Percentiles rank a stretch among this genome's conserved stretches.
Evolutionary conservation across 2,888 invertebrate species (phyloP).

Genomic region (Conchocele bisecta): DNA sequence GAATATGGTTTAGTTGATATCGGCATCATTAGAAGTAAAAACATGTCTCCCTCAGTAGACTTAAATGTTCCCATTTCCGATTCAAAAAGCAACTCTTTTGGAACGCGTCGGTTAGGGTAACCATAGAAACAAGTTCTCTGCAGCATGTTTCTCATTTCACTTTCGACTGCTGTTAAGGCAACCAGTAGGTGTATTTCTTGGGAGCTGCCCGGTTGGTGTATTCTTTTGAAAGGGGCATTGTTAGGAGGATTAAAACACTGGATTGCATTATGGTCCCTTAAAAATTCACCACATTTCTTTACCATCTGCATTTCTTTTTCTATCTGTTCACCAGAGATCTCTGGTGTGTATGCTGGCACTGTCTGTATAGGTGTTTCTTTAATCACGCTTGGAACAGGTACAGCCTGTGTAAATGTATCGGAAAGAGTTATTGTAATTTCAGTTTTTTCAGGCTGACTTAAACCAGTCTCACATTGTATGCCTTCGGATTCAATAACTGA

Average conservation of each 20-base stretch:
- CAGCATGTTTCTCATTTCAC: conserved; percentile 42
- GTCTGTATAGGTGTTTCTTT: too few relatives aligned
- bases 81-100: conserved; percentile 43
- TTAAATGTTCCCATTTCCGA: conserved; percentile 40
- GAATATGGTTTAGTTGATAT: conserved; percentile 45
- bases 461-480: too few relatives aligned
- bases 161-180: conserved; percentile 37
- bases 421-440: too few relatives aligned
- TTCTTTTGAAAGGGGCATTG: too few relatives aligned
- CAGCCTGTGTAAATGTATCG: too few relatives aligned
- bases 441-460: too few relatives aligned
- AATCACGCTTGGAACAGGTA: too few relatives aligned
- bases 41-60: conserved; percentile 40
- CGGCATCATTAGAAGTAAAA: conserved; percentile 50
- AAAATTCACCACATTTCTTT: too few relatives aligned
- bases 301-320: conserved; percentile 40
- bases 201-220: background rate
- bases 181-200: conserved; percentile 3
- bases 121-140: conserved; percentile 49
- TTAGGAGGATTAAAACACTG: too few relatives aligned
- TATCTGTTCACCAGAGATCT: conserved; percentile 40
- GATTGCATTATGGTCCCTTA: too few relatives aligned
- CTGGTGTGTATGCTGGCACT: conserved; percentile 33
- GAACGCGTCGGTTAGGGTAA: conserved; percentile 53
- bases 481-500: conserved; percentile 45